Conservation (phyloP, 2,888 invertebrate genomes). For the Patella ulyssiponensis region DNA sequence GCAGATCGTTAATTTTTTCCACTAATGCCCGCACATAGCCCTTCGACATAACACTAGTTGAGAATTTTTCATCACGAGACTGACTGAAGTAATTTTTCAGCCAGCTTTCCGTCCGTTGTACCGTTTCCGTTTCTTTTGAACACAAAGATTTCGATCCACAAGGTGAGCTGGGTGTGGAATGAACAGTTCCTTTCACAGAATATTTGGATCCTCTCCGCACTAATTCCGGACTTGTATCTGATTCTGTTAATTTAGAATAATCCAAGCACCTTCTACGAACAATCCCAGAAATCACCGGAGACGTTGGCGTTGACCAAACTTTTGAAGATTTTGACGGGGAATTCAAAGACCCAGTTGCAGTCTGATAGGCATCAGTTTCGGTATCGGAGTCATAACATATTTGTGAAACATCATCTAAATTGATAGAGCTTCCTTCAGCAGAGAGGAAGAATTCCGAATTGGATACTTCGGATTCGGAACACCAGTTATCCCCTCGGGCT, state of each 20-base stretch:
- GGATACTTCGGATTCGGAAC: not conserved
- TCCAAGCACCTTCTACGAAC: constrained; percentile 51
- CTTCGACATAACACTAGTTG: constrained; percentile 47
- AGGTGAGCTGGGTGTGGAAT: constrained; percentile 31
- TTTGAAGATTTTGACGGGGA: constrained; percentile 15
- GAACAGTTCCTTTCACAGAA: constrained; percentile 26
- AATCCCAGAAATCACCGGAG: constrained; percentile 55
- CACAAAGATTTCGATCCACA: not conserved
- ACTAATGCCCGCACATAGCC: constrained; percentile 61
- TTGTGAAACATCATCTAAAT: not conserved
- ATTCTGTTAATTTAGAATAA: constrained; percentile 45
- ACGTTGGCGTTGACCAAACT: constrained; percentile 51
- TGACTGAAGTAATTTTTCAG: constrained; percentile 35
- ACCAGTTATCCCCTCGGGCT: constrained; percentile 29
- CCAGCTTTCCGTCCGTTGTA: constrained; percentile 27
- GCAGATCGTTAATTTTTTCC: constrained; percentile 45
- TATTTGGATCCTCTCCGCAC: not conserved
- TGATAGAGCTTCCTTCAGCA: not conserved
- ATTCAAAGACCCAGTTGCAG: not conserved
- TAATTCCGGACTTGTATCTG: constrained; percentile 21
- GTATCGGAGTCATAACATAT: not conserved
- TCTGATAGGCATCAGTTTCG: not conserved
- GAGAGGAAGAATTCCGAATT: not conserved
- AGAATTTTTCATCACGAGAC: constrained; percentile 46
- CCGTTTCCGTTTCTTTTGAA: not conserved